Conservation (phyloP, 2,113 vertebrate species). For the Eidolon helvum region DNA sequence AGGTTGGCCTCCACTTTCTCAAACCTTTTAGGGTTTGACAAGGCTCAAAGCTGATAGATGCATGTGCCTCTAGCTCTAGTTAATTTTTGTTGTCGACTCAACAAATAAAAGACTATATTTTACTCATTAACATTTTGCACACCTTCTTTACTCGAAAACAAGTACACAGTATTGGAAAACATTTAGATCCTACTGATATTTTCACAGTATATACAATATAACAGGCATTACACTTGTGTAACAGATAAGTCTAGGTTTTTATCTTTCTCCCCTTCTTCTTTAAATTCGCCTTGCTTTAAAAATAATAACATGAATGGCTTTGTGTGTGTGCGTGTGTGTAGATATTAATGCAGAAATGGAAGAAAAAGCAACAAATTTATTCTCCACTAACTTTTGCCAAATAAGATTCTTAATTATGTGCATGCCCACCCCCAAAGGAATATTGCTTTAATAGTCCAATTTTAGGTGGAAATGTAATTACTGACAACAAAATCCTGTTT, state of each 20-base stretch:
- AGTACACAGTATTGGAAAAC: not conserved
- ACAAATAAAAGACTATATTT: not conserved
- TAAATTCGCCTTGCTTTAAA: not conserved
- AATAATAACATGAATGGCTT: not conserved
- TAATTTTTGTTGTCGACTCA: not conserved
- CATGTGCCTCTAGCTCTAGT: not conserved
- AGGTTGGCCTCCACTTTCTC: not conserved
- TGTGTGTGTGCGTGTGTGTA: not conserved
- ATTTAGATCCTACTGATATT: not conserved
- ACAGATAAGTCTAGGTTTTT: not conserved
- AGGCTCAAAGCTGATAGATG: not conserved
- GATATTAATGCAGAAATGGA: not conserved
- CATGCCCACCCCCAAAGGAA: too few relatives aligned
- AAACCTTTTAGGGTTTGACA: not conserved
- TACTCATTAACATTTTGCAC: not conserved
- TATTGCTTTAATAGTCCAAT: not conserved
- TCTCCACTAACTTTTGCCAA: not conserved
- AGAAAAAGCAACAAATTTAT: not conserved
- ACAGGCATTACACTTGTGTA: not conserved
- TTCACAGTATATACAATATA: not conserved
- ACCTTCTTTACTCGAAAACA: not conserved
- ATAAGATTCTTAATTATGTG: not conserved
- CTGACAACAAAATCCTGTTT: not conserved
- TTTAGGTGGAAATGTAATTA: not conserved
- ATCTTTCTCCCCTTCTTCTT: not conserved